Evolutionary conservation across 1,140 invertebrate genomes (phyloP).

Genomic region (Aporrectodea caliginosa): DNA sequence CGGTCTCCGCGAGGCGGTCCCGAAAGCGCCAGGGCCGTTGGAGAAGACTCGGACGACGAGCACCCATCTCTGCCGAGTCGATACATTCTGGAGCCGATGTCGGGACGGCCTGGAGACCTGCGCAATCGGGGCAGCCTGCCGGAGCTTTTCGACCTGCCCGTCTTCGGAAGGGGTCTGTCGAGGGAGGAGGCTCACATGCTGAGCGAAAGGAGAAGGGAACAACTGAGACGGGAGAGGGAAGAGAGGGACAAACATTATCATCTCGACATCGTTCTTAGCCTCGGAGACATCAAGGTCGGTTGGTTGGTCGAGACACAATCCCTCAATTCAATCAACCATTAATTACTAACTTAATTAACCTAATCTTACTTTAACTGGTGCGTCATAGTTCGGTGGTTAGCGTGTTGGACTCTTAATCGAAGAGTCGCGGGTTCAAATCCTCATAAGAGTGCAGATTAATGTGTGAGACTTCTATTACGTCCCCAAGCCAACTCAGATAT

Average conservation of each 20-base stretch:
- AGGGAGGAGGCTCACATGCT: constrained; percentile 91
- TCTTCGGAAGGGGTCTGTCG: constrained; percentile 65
- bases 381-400: too few relatives aligned
- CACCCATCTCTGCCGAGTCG: background rate
- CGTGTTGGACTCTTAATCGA: too few relatives aligned
- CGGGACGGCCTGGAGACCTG: background rate
- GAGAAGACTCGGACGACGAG: background rate
- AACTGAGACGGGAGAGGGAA: constrained; percentile 82
- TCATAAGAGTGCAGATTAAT: too few relatives aligned
- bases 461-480: too few relatives aligned
- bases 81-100: background rate
- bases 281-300: constrained; percentile 78
- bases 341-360: too few relatives aligned
- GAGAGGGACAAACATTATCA: constrained; percentile 67
- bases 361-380: too few relatives aligned
- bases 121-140: background rate
- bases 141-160: background rate
- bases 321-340: too few relatives aligned
- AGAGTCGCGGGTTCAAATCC: too few relatives aligned
- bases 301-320: too few relatives aligned
- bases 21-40: background rate
- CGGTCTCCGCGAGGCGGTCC: background rate
- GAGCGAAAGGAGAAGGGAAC: constrained; percentile 86
- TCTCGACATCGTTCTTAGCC: constrained; percentile 51
- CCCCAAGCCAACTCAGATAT: too few relatives aligned